Evolutionary conservation across 2,797 vertebrate species (phyloP).

Genomic region (Notolabrus celidotus): DNA sequence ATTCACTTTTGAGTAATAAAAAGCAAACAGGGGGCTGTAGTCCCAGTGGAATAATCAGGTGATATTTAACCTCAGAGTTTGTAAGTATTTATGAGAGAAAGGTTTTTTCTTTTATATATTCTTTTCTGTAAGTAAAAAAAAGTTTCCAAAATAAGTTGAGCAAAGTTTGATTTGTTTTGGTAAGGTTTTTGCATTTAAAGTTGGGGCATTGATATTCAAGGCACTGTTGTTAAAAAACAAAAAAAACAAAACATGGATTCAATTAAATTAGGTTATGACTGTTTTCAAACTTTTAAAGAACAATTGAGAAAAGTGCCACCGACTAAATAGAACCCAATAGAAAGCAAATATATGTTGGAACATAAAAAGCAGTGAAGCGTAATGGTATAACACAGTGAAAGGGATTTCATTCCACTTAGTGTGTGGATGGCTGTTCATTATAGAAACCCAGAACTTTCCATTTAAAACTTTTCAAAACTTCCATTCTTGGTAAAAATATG

Average conservation of each 20-base stretch:
- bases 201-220: background rate
- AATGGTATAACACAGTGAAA: conserved; percentile 4
- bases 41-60: background rate
- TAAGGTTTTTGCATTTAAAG: background rate
- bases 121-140: background rate
- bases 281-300: conserved; percentile 7
- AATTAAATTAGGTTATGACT: background rate
- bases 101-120: background rate
- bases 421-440: background rate
- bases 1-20: conserved; percentile 4
- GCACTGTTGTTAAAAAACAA: background rate
- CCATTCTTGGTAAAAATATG: background rate
- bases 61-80: background rate
- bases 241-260: background rate
- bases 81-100: background rate
- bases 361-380: background rate
- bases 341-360: conserved; percentile 16
- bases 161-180: background rate
- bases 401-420: conserved; percentile 10
- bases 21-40: conserved; percentile 1
- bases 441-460: conserved; percentile 6
- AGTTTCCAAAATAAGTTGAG: background rate
- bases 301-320: conserved; percentile 15
- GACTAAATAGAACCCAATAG: conserved; percentile 7
- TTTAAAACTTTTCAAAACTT: conserved; percentile 39